Conservation (phyloP, 2,888 invertebrate genomes). For the Dusona sp. region DNA sequence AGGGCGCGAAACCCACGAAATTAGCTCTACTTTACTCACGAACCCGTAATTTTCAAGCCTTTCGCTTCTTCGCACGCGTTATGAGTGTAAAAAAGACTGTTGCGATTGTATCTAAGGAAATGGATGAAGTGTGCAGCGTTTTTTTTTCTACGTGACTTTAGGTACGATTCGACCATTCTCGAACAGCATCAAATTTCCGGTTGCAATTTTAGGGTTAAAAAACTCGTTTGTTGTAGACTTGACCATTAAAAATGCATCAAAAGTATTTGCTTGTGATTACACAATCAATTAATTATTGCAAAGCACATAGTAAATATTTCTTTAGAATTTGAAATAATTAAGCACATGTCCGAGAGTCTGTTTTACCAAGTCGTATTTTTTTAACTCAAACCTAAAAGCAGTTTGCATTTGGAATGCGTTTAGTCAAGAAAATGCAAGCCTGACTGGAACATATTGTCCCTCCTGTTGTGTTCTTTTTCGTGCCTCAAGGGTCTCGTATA, state of each 20-base stretch:
- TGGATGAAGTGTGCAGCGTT: constrained; percentile 19
- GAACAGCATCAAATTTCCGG: constrained; percentile 11
- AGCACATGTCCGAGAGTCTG: not conserved
- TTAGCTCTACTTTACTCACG: constrained; percentile 77
- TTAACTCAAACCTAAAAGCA: constrained; percentile 33
- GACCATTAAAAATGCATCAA: not conserved
- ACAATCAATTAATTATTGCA: not conserved
- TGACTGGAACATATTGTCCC: constrained; percentile 59
- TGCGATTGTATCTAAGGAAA: constrained; percentile 48
- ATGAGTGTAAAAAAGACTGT: constrained; percentile 49
- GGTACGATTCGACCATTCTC: constrained; percentile 3
- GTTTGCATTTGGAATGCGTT: constrained; percentile 56
- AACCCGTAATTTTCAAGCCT: constrained; percentile 66
- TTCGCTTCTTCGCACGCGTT: constrained; percentile 30
- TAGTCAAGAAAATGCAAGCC: constrained; percentile 34
- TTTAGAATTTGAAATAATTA: not conserved
- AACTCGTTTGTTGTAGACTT: not conserved
- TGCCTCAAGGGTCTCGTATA: constrained; percentile 76
- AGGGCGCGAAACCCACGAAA: constrained; percentile 79
- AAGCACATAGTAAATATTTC: not conserved
- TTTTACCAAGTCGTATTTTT: not conserved
- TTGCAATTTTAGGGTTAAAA: not conserved
- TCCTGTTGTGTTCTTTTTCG: constrained; percentile 35
- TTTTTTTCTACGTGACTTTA: constrained; percentile 2
- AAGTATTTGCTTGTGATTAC: not conserved